phyloP scores from a whole-genome alignment of 2,113 vertebrate species.

The Brachyhypopomus gauderio region DNA sequence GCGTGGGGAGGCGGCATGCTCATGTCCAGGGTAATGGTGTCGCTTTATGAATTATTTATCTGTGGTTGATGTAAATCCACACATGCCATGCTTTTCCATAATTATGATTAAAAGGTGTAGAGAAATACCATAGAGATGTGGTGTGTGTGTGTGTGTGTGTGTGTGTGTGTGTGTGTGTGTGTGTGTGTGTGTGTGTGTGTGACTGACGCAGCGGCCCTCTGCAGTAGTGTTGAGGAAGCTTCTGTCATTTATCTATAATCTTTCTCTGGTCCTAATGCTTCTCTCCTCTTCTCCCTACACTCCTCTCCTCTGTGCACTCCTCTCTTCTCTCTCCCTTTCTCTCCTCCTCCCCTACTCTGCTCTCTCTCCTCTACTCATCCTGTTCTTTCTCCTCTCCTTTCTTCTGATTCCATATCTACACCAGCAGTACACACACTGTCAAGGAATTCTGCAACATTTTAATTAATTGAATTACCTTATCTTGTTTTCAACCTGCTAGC shows the following conservation, averaged over 20 bases:
- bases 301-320: too few relatives aligned
- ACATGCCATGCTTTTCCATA: neutral
- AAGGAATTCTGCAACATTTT: neutral
- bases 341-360: neutral
- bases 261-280: too few relatives aligned
- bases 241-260: neutral
- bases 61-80: neutral
- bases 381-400: neutral
- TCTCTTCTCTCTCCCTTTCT: too few relatives aligned
- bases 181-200: too few relatives aligned
- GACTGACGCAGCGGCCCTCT: too few relatives aligned
- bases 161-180: too few relatives aligned
- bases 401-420: neutral
- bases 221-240: neutral
- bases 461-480: slow-evolving; percentile 35
- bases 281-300: too few relatives aligned
- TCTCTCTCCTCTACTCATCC: neutral
- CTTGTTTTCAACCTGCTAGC: slow-evolving; percentile 23
- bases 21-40: neutral
- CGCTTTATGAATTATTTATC: neutral
- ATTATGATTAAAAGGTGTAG: neutral
- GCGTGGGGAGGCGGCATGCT: neutral
- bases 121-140: neutral
- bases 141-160: neutral
- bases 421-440: neutral